These are phyloP conservation scores for Nymphalis urticae DNA, from an alignment of 2,888 invertebrate species.

Conservation along the genomic window DNA sequence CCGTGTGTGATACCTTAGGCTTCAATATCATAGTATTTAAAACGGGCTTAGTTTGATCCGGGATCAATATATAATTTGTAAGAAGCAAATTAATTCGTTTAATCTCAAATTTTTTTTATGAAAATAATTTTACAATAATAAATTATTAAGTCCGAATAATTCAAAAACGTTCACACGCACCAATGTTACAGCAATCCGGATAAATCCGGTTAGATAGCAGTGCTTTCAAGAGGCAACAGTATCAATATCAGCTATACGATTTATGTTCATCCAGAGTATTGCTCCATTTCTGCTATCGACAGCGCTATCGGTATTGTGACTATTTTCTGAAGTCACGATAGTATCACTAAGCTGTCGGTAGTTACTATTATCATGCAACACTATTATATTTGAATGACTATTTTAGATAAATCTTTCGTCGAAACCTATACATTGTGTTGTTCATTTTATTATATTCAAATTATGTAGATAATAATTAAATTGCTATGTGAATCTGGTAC, in stretches of 20 bases:
- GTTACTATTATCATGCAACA: not conserved
- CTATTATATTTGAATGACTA: constrained; percentile 4
- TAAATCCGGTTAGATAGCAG: not conserved
- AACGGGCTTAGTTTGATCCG: too few species aligned
- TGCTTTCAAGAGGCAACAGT: constrained; percentile 2
- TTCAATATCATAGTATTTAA: too few species aligned
- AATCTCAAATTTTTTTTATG: too few species aligned
- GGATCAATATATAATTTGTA: too few species aligned
- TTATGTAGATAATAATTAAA: too few species aligned
- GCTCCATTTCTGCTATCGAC: not conserved
- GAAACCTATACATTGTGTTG: not conserved
- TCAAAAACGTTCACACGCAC: not conserved
- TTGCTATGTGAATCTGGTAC: too few species aligned
- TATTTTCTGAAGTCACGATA: not conserved
- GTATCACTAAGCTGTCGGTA: not conserved
- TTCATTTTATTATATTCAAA: too few species aligned
- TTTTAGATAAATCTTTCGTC: not conserved
- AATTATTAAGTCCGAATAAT: not conserved
- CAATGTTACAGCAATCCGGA: not conserved
- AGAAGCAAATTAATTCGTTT: too few species aligned
- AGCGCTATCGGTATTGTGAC: not conserved
- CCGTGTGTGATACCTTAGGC: too few species aligned
- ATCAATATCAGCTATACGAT: constrained; percentile 4
- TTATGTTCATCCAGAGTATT: constrained; percentile 1
- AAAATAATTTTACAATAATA: not conserved